These are phyloP conservation scores for Cheirogaleus medius DNA, from an alignment of 2,113 vertebrate genomes.

Conservation along the genomic window DNA sequence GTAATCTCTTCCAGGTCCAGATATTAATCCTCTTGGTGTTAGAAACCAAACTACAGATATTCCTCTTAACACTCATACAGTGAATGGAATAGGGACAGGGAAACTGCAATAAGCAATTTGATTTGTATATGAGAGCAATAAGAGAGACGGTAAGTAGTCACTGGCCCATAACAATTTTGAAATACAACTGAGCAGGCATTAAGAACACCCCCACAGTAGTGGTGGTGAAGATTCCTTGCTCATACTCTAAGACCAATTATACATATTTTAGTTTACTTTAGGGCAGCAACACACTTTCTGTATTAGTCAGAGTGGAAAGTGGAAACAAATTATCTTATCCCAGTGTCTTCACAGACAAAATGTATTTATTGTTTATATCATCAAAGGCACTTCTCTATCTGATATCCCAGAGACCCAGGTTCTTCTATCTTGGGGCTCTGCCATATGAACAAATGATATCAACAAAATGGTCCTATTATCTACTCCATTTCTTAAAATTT, in stretches of 20 bases:
- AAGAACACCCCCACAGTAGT: not conserved
- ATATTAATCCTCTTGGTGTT: not conserved
- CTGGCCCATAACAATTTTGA: not conserved
- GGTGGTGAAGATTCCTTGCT: not conserved
- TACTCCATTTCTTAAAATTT: not conserved
- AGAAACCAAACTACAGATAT: not conserved
- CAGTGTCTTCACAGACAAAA: not conserved
- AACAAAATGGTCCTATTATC: not conserved
- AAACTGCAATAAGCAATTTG: not conserved
- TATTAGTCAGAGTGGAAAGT: not conserved
- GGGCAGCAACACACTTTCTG: not conserved
- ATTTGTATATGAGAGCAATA: not conserved
- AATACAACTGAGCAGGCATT: not conserved
- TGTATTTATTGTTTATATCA: not conserved
- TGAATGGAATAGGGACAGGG: not conserved
- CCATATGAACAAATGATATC: not conserved
- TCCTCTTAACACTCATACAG: not conserved
- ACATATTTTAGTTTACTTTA: not conserved
- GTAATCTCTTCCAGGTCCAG: not conserved
- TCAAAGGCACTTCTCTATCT: too few species aligned
- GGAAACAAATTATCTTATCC: not conserved
- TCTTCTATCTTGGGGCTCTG: not conserved
- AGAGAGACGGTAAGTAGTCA: not conserved
- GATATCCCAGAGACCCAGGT: not conserved
- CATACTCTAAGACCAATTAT: not conserved